Percentiles rank a stretch among this genome's conserved stretches.
These are phyloP conservation scores for Theristicus caerulescens DNA, from an alignment of 2,113 vertebrate genomes.

Conservation along the genomic window DNA sequence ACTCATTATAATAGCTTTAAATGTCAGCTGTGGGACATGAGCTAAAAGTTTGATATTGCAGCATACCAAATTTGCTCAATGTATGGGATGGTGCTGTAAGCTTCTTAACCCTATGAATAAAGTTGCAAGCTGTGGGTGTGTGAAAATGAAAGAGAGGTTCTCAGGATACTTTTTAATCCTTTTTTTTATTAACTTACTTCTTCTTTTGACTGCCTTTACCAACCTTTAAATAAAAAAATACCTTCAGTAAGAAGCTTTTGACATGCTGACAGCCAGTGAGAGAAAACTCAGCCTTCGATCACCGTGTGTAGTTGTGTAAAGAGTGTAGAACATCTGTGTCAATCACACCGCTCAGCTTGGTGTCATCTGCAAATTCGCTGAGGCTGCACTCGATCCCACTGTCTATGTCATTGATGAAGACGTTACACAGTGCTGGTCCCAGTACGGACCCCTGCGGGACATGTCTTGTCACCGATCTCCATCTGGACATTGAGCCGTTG, in stretches of 20 bases:
- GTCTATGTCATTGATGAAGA: neutral
- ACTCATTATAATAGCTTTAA: neutral
- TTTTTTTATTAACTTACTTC: neutral
- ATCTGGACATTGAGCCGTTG: neutral
- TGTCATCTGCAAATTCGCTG: neutral
- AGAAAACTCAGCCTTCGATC: neutral
- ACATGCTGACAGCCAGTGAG: neutral
- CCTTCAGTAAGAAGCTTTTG: neutral
- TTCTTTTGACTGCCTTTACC: neutral
- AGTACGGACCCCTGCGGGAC: neutral
- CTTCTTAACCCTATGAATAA: neutral
- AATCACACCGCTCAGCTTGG: neutral
- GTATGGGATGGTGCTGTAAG: neutral
- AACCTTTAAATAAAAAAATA: neutral
- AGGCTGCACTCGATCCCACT: neutral
- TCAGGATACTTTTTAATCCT: neutral
- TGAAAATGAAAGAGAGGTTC: neutral
- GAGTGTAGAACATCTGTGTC: neutral
- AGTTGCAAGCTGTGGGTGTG: neutral
- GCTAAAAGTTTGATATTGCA: neutral
- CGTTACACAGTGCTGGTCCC: too few species aligned
- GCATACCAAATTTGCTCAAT: neutral
- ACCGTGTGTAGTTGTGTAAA: neutral
- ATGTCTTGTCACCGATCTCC: neutral
- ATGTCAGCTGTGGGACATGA: neutral